These are phyloP conservation scores for Sardinella longiceps DNA, from an alignment of 2,797 vertebrate genomes.

Conservation along the genomic window DNA sequence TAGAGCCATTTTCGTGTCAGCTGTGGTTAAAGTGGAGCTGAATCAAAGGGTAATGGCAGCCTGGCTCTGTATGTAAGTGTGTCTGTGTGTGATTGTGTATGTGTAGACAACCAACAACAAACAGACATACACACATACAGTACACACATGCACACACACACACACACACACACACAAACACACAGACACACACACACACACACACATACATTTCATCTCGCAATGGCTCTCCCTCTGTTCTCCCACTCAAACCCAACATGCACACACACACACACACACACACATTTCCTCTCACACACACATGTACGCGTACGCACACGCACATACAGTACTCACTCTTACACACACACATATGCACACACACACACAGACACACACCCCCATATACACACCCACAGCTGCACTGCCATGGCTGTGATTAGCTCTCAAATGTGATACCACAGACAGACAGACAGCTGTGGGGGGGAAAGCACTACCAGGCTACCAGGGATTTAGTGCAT, in stretches of 20 bases:
- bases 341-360: slow-evolving; percentile 19
- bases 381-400: slow-evolving; percentile 24
- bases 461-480: not conserved
- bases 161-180: not conserved
- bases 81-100: too few relatives aligned
- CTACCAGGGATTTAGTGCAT: not conserved
- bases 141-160: not conserved
- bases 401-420: slow-evolving; percentile 22
- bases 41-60: slow-evolving; percentile 63
- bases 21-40: slow-evolving; percentile 60
- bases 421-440: slow-evolving; percentile 27
- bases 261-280: not conserved
- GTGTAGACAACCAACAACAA: slow-evolving; percentile 29
- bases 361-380: not conserved
- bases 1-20: slow-evolving; percentile 58
- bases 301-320: slow-evolving; percentile 24
- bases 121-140: slow-evolving; percentile 21
- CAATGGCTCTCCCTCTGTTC: too few relatives aligned
- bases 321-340: too few relatives aligned
- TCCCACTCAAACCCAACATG: too few relatives aligned
- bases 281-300: not conserved
- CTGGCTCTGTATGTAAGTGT: slow-evolving; percentile 32
- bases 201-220: slow-evolving; percentile 21
- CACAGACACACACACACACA: slow-evolving; percentile 25
- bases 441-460: slow-evolving; percentile 21